These are phyloP conservation scores for Tenthredo mesomela DNA, from an alignment of 2,888 invertebrate genomes.

Conservation along the genomic window DNA sequence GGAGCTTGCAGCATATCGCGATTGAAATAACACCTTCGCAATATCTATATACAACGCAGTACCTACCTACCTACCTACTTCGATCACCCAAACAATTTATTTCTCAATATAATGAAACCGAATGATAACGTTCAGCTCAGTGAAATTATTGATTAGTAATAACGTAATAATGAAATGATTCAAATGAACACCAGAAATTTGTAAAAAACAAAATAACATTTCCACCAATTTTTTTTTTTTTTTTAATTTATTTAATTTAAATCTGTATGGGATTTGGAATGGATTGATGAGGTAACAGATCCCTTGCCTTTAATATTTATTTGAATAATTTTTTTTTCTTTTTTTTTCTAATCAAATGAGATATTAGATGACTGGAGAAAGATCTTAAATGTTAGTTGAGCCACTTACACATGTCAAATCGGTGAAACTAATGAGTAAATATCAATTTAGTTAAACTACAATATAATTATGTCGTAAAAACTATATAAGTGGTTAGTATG, in stretches of 20 bases:
- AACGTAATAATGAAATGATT: not conserved
- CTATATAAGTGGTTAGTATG: not conserved
- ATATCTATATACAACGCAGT: not conserved
- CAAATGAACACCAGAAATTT: not conserved
- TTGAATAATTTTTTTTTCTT: not conserved
- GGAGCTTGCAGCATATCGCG: not conserved
- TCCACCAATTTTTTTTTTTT: not conserved
- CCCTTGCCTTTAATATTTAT: no score
- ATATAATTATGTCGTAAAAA: constrained; percentile 1
- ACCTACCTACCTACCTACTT: no score
- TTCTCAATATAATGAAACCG: not conserved
- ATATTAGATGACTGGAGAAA: not conserved
- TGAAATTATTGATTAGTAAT: no score
- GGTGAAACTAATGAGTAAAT: not conserved
- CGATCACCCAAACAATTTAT: not conserved
- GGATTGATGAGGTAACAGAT: no score
- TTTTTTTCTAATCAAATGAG: not conserved
- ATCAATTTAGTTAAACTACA: not conserved
- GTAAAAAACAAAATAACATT: not conserved
- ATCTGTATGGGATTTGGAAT: not conserved
- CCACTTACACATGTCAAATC: not conserved
- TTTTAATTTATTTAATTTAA: not conserved
- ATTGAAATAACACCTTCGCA: not conserved
- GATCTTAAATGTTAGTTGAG: no score
- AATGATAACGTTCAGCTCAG: not conserved